These are phyloP conservation scores for Scortum barcoo DNA, from an alignment of 2,113 vertebrate genomes.

Conservation along the genomic window DNA sequence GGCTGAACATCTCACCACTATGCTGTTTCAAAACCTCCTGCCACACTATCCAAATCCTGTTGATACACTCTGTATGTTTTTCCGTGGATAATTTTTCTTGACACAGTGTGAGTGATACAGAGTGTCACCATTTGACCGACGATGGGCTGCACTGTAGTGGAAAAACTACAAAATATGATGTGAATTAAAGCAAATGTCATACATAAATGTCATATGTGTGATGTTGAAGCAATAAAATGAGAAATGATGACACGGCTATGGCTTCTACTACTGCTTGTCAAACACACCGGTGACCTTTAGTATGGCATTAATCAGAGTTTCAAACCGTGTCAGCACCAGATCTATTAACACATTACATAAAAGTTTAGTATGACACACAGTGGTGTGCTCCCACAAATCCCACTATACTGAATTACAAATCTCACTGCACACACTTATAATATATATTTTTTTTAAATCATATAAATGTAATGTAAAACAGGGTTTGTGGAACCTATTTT, in stretches of 20 bases:
- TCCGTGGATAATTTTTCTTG: neutral
- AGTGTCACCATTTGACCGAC: neutral
- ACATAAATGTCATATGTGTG: neutral
- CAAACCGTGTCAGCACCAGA: constrained; percentile 56
- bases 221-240: constrained; percentile 20
- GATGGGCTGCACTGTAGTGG: no score
- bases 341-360: constrained; percentile 59
- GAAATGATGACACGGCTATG: constrained; percentile 39
- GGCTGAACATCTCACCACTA: neutral
- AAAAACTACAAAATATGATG: neutral
- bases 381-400: neutral
- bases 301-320: constrained; percentile 57
- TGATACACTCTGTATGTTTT: neutral
- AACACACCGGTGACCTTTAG: constrained; percentile 53
- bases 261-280: constrained; percentile 1
- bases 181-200: neutral
- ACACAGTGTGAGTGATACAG: neutral
- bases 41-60: neutral
- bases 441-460: neutral
- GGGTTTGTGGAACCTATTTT: constrained; percentile 2
- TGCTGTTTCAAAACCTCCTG: neutral
- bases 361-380: constrained; percentile 37
- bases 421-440: neutral
- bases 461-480: neutral
- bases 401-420: neutral